These are phyloP conservation scores for Pangasius mekongensis DNA, from an alignment of 2,797 vertebrate genomes.

Conservation along the genomic window DNA sequence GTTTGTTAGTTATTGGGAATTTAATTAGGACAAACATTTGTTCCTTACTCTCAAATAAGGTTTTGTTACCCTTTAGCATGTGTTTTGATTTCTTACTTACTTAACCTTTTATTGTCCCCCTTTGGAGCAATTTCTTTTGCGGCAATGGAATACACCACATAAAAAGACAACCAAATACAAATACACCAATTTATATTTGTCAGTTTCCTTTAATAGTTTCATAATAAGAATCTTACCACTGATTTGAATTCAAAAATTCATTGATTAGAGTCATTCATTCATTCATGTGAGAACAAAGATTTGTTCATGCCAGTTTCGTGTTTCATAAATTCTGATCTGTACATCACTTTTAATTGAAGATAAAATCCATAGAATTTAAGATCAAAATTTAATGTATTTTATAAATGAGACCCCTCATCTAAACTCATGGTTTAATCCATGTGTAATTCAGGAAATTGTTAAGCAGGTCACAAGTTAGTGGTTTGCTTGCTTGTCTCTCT, in stretches of 20 bases:
- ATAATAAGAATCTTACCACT: neutral
- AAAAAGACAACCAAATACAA: too few species aligned
- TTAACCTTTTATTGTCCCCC: too few species aligned
- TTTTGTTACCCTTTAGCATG: neutral
- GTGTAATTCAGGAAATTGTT: neutral
- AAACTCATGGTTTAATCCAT: neutral
- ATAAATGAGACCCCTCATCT: neutral
- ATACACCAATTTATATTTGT: too few species aligned
- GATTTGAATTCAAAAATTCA: neutral
- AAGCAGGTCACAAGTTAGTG: neutral
- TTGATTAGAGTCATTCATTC: neutral
- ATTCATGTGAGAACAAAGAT: neutral
- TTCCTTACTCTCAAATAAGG: neutral
- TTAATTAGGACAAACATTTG: neutral
- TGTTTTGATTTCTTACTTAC: neutral
- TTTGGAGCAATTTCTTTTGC: too few species aligned
- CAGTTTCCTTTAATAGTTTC: neutral
- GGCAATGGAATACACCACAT: too few species aligned
- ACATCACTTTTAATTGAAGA: neutral
- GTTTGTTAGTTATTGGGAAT: neutral
- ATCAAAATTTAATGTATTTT: neutral
- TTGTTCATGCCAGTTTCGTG: too few species aligned
- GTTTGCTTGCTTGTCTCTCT: neutral
- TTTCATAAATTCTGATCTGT: neutral
- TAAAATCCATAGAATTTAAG: neutral